Conservation (phyloP, 2,797 vertebrate genomes). For the Triplophysa bombifrons region DNA sequence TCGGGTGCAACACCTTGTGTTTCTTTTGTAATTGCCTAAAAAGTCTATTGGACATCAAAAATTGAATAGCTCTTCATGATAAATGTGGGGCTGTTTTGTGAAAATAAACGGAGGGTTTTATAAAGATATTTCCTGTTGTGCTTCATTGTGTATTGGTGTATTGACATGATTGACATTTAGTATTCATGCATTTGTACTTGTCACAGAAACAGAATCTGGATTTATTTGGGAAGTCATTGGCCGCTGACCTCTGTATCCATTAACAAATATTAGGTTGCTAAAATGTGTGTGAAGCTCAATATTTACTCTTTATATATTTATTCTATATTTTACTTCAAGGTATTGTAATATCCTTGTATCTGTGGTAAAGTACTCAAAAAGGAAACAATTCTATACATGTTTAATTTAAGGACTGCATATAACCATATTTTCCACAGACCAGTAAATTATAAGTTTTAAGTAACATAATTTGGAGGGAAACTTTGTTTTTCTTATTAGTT, state of each 20-base stretch:
- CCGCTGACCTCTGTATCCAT: not conserved
- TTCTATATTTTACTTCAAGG: no score
- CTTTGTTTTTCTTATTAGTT: not conserved
- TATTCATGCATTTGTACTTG: no score
- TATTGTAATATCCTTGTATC: not conserved
- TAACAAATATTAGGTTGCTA: not conserved
- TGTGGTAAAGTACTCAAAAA: not conserved
- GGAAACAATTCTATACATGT: not conserved
- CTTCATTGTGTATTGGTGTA: not conserved
- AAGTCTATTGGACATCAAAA: conserved; percentile 8
- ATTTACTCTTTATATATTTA: no score
- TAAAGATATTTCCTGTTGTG: conserved; percentile 2
- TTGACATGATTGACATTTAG: not conserved
- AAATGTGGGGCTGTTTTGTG: not conserved
- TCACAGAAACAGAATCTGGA: no score
- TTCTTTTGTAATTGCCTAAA: conserved; percentile 28
- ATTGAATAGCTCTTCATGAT: not conserved
- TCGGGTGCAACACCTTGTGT: not conserved
- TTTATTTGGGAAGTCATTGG: no score
- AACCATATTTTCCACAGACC: not conserved
- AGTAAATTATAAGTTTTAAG: not conserved
- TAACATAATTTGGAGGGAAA: no score
- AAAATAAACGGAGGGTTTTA: conserved; percentile 60
- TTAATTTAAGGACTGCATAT: not conserved
- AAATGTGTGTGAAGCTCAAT: no score